phyloP scores from a whole-genome alignment of 2,113 vertebrate species.

The Noturus placidus region DNA sequence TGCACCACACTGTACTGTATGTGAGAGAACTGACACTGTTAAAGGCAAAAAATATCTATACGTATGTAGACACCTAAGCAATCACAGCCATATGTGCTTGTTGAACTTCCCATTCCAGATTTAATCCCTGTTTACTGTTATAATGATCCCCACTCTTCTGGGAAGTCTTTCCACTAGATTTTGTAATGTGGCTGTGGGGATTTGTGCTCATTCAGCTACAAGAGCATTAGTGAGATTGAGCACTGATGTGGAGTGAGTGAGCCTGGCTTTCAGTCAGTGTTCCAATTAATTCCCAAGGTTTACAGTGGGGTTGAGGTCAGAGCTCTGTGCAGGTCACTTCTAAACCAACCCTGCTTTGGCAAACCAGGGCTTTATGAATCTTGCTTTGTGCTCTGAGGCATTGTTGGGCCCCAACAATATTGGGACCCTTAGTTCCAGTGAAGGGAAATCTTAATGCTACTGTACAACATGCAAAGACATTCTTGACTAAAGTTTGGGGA shows the following conservation, averaged over 20 bases:
- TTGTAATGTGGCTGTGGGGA: not conserved
- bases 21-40: not conserved
- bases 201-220: not conserved
- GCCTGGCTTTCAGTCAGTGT: not conserved
- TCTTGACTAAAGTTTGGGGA: not conserved
- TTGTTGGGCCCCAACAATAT: not conserved
- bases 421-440: not conserved
- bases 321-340: not conserved
- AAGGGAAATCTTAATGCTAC: not conserved
- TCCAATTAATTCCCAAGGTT: not conserved
- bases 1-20: not conserved
- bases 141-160: not conserved
- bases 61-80: not conserved
- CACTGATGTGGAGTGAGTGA: not conserved
- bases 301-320: not conserved
- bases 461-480: not conserved
- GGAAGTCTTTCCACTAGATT: not conserved
- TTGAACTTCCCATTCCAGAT: not conserved
- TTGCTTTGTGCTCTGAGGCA: not conserved
- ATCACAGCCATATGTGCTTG: not conserved
- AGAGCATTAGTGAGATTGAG: too few relatives aligned
- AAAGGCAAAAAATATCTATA: not conserved
- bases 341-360: not conserved
- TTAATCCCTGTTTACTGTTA: not conserved
- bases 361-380: not conserved